Percentiles rank a stretch among this genome's conserved stretches.
Conservation (phyloP, 2,113 vertebrate species). For the chimpanzee (Pan troglodytes) region NHGRI_mPanTro3-v2.1_pri NC_072421.2:109231501-109232000, state of each 20-base stretch:
- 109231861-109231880: constrained; percentile 18
- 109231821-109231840: not conserved
- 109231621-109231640: not conserved
- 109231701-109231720: not conserved
- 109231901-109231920: constrained; percentile 1
- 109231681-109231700: not conserved
- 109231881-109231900: not conserved
- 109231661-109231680: not conserved
- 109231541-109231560: constrained; percentile 26
- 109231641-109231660: not conserved
- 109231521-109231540: constrained; percentile 1
- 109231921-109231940: not conserved
- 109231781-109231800: constrained; percentile 20
- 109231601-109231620: constrained; percentile 28
- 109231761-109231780: not conserved
- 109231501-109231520: not conserved
- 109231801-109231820: not conserved
- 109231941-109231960: not conserved
- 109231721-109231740: not conserved
- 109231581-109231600: constrained; percentile 13
- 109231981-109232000: no score
- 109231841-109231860: constrained; percentile 30
- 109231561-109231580: constrained; percentile 2
- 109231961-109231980: not conserved
- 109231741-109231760: not conserved